Percentiles rank a stretch among this genome's conserved stretches.
Conservation (phyloP, 2,113 vertebrate genomes). For the Pteruthius melanotis region DNA sequence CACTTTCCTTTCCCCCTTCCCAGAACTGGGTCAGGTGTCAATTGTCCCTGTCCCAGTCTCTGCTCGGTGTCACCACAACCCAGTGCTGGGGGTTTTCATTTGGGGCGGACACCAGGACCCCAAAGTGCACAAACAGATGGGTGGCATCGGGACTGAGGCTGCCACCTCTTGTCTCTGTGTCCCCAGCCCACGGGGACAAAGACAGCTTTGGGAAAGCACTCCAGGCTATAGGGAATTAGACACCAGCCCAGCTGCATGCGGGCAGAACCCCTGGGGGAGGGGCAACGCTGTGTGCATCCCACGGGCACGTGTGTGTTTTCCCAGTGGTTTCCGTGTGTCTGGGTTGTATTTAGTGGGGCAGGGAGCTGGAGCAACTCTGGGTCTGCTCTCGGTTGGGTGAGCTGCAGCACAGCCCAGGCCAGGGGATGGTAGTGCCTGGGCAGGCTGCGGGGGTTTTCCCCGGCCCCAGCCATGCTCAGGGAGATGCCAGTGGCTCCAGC, state of each 20-base stretch:
- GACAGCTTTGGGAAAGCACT: background rate
- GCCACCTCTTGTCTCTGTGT: background rate
- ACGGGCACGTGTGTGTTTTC: rapidly evolving
- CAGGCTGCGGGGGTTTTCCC: background rate
- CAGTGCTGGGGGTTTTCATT: rapidly evolving
- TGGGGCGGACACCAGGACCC: background rate
- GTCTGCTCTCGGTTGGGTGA: rapidly evolving
- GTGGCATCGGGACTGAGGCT: rapidly evolving
- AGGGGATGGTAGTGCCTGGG: rapidly evolving
- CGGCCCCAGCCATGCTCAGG: rapidly evolving
- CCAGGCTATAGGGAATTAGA: background rate
- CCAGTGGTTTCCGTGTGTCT: rapidly evolving
- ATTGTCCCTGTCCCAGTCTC: background rate
- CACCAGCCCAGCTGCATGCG: rapidly evolving
- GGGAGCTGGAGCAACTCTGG: rapidly evolving
- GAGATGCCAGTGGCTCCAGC: background rate
- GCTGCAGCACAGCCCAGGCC: background rate
- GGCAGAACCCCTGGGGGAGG: rapidly evolving
- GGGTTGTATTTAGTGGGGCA: background rate
- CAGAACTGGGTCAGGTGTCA: background rate
- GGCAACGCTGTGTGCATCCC: background rate
- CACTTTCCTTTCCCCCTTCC: background rate
- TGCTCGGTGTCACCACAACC: background rate
- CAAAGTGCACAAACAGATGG: background rate
- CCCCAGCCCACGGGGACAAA: background rate